A percentile compares a stretch with the other conserved stretches of the same genome.
Conservation (phyloP, 2,113 vertebrate species). For the Phrynosoma platyrhinos region DNA sequence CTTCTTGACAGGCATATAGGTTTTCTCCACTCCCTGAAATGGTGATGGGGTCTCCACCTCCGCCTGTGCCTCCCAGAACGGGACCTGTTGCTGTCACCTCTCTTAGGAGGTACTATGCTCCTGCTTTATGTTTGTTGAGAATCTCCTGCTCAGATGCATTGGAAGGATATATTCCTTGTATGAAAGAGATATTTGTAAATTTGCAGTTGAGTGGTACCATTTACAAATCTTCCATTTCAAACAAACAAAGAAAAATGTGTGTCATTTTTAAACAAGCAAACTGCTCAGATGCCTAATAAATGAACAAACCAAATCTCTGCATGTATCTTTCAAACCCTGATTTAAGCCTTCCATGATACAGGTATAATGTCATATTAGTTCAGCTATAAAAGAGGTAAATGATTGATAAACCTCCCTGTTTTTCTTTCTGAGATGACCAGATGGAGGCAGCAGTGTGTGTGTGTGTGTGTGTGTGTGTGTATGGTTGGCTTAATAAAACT, state of each 20-base stretch:
- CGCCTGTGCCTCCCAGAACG: conserved; percentile 92
- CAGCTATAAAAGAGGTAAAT: conserved; percentile 4
- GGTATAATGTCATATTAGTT: rapidly evolving
- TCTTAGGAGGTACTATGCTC: conserved; percentile 82
- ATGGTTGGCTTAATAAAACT: background rate
- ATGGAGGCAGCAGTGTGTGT: background rate
- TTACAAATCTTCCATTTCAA: background rate
- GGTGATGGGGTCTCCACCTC: conserved; percentile 92
- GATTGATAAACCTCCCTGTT: background rate
- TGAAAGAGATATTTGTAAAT: conserved; percentile 1
- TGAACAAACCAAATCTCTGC: conserved; percentile 11
- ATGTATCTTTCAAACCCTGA: conserved; percentile 21
- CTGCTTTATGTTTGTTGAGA: conserved; percentile 34
- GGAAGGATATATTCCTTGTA: background rate
- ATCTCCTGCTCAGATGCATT: conserved; percentile 25
- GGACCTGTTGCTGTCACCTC: conserved; percentile 89
- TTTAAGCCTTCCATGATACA: background rate
- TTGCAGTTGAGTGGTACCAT: background rate
- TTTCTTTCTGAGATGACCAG: background rate
- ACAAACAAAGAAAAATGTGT: conserved; percentile 5
- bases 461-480: background rate
- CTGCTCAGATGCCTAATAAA: background rate
- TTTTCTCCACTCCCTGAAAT: conserved; percentile 99
- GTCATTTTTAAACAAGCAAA: background rate
- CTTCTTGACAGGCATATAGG: conserved; percentile 87